Evolutionary conservation across 2,113 vertebrate genomes (phyloP).

Genomic region (Brachyhypopomus occidentalis): DNA sequence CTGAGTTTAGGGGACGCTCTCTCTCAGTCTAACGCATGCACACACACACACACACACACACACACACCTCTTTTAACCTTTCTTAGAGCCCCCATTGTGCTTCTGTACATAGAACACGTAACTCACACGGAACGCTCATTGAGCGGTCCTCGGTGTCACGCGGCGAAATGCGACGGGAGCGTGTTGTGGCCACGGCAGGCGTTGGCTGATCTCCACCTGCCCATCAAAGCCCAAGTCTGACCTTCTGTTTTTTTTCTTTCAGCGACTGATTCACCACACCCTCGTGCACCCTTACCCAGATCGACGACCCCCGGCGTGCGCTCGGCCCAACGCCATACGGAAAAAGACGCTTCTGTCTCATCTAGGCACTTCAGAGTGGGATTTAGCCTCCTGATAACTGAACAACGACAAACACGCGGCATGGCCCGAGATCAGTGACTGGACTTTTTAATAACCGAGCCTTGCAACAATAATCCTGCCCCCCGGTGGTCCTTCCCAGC

Average conservation of each 20-base stretch:
- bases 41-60: background rate
- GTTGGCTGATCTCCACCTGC: constrained; percentile 9
- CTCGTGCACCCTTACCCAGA: background rate
- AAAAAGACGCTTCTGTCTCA: background rate
- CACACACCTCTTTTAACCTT: background rate
- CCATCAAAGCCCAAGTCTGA: constrained; percentile 2
- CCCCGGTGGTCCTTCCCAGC: constrained; percentile 32
- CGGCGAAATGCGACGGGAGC: background rate
- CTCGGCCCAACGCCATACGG: background rate
- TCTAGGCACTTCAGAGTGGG: constrained; percentile 11
- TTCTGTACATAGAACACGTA: background rate
- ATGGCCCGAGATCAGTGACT: constrained; percentile 8
- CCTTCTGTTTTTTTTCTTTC: constrained; percentile 1
- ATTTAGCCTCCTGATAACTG: background rate
- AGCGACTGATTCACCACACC: background rate
- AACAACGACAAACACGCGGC: too few relatives aligned
- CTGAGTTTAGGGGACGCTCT: background rate
- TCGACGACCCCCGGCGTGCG: background rate
- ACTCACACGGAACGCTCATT: background rate
- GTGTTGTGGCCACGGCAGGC: background rate
- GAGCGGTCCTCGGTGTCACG: background rate
- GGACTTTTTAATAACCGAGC: constrained; percentile 46
- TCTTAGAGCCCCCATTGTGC: background rate
- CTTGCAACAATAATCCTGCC: constrained; percentile 30
- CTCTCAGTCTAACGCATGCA: too few relatives aligned